Conservation (phyloP, 2,113 vertebrate species). For the Vicugna pacos region DNA sequence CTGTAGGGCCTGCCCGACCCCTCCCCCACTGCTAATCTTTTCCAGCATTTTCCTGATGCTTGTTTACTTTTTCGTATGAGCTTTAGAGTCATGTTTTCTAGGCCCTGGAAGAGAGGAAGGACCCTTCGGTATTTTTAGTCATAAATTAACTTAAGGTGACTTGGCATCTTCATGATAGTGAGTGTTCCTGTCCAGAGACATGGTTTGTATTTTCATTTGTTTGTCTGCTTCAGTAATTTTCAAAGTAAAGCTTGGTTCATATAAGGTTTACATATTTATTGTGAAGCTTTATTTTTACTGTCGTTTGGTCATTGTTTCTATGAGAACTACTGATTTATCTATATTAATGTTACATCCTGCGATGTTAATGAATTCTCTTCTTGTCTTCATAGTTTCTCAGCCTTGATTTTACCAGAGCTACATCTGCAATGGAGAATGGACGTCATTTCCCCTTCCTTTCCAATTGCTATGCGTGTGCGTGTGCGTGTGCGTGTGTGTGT, state of each 20-base stretch:
- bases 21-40: not conserved
- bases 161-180: not conserved
- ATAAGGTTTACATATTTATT: not conserved
- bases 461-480: not conserved
- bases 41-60: not conserved
- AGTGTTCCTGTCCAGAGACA: not conserved
- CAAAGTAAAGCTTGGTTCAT: not conserved
- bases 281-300: not conserved
- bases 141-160: not conserved
- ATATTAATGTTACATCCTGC: not conserved
- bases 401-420: not conserved
- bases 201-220: not conserved
- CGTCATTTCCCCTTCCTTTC: not conserved
- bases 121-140: not conserved
- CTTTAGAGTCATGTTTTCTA: not conserved
- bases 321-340: not conserved
- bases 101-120: not conserved
- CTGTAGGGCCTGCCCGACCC: not conserved
- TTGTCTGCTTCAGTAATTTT: not conserved
- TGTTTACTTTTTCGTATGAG: conserved; percentile 23
- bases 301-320: not conserved
- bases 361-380: not conserved
- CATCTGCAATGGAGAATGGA: not conserved
- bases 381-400: not conserved
- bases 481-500: not conserved